A percentile compares a stretch with the other conserved stretches of the same genome.
These are phyloP conservation scores for Bolinopsis microptera DNA, from an alignment of 37 sponge, comb jelly and placozoan species.

Conservation along the genomic window DNA sequence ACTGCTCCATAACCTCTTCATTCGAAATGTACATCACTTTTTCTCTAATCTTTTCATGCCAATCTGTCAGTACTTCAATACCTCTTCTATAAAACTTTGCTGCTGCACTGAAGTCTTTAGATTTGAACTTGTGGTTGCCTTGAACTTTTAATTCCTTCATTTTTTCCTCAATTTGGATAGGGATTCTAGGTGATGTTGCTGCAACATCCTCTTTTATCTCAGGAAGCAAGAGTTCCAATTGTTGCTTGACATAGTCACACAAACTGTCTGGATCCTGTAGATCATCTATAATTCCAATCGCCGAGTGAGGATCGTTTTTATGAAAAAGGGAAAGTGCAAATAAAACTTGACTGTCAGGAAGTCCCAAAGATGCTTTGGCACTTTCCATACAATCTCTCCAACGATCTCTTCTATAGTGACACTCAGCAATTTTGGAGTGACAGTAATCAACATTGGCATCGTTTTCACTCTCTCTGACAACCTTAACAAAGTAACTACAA, in stretches of 20 bases:
- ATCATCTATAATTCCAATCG: background rate
- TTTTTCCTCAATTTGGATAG: background rate
- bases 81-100: background rate
- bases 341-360: background rate
- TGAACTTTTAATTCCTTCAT: constrained; percentile 40
- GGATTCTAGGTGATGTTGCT: background rate
- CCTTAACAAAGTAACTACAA: constrained; percentile 9
- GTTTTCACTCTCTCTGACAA: background rate
- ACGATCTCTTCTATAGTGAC: background rate
- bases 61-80: background rate
- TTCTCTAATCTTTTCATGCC: background rate
- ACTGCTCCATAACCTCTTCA: background rate
- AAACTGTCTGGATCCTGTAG: background rate
- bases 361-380: background rate
- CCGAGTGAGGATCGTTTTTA: background rate
- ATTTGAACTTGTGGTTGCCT: constrained; percentile 11
- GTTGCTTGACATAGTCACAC: background rate
- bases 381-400: constrained; percentile 56
- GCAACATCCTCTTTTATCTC: background rate
- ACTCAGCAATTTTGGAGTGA: constrained; percentile 12
- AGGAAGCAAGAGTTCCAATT: background rate
- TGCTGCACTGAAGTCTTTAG: background rate
- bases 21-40: background rate
- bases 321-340: background rate
- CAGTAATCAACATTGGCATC: background rate